Conservation (phyloP, 2,888 invertebrate genomes). For the Drosophila recens region DNA sequence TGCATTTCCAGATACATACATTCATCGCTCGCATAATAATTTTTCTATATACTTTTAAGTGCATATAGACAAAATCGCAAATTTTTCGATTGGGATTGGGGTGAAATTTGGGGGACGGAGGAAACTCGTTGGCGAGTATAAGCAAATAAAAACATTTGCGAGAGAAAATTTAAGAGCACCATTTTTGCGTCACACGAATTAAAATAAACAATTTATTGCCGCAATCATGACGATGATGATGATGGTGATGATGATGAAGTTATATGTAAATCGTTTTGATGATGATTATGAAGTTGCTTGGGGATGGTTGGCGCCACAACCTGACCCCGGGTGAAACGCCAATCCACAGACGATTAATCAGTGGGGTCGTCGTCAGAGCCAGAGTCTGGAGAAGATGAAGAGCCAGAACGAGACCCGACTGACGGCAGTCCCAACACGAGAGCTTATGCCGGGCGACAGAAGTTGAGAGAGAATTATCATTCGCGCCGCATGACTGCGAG, state of each 20-base stretch:
- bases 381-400: conserved; percentile 9
- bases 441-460: not conserved
- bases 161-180: conserved; percentile 45
- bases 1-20: not conserved
- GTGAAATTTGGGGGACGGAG: conserved; percentile 15
- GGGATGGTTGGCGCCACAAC: conserved; percentile 47
- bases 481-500: conserved; percentile 25
- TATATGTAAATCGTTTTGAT: conserved; percentile 30
- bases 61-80: conserved; percentile 18
- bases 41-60: conserved; percentile 8
- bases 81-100: conserved; percentile 34
- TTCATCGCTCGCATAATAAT: not conserved
- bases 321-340: conserved; percentile 52
- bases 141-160: conserved; percentile 41
- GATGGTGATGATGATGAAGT: conserved; percentile 18
- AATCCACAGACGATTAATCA: conserved; percentile 67
- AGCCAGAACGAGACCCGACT: not conserved
- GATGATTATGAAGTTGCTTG: conserved; percentile 20
- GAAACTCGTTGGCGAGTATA: conserved; percentile 21
- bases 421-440: not conserved
- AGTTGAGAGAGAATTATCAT: conserved; percentile 45
- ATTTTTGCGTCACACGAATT: conserved; percentile 63
- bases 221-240: conserved; percentile 12
- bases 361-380: conserved; percentile 42
- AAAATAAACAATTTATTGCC: conserved; percentile 67